Base-by-base conservation (phyloP, 2,113 vertebrate species). In the Stigmatopora argus region DNA sequence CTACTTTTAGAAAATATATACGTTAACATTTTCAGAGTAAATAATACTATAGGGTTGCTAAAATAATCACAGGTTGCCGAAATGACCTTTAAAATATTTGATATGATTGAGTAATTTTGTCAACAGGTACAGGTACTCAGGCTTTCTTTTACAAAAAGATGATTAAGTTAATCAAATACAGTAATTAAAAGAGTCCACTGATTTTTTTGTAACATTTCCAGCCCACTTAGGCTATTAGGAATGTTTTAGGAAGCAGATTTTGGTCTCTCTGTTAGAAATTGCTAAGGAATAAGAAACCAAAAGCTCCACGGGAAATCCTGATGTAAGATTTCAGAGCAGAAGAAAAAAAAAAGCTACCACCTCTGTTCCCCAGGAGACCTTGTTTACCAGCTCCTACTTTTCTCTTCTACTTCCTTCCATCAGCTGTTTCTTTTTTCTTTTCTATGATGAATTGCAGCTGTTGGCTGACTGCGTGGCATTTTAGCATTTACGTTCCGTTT, bases 301-400 rank as follows among this genome's bases (percentile, higher is more conserved):
- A 70, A 35, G 69, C 64, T 41, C 73, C 59, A 41, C 63, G 45
- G 66, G 48, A n/a, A 63, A 75, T 41, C 47, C 70, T 84, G 83
- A 86, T 79, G 83, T 73, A 79, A 86, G 78, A 66, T 12, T 44
- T 59, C 34, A 62, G 70, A 76, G 75, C 65, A 76, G 73, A 69
- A 47, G 60, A 63, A 41, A 65, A 67, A 71, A 47, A 68, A 61
- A 52, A 62, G 18, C 46, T 75, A n/a, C 62, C 65, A 75, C 75
- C 79, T 79, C 73, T 75, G 79, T 78, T 67, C 83, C 78, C 69
- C 74, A 76, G 86, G 83, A 83, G 72, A 72, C 66, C 57, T 81
- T 88, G 86, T 88, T 87, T 87, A 88, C 76, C 62, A 65, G 55
- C 46, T 64, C 46, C 13, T 44, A 31, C 48, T 4, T 13, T 65